Evolutionary conservation across 2,888 invertebrate species (phyloP), one percentile per base, ranked within the genome.

Genomic region (Epirrhoe alternata): DNA sequence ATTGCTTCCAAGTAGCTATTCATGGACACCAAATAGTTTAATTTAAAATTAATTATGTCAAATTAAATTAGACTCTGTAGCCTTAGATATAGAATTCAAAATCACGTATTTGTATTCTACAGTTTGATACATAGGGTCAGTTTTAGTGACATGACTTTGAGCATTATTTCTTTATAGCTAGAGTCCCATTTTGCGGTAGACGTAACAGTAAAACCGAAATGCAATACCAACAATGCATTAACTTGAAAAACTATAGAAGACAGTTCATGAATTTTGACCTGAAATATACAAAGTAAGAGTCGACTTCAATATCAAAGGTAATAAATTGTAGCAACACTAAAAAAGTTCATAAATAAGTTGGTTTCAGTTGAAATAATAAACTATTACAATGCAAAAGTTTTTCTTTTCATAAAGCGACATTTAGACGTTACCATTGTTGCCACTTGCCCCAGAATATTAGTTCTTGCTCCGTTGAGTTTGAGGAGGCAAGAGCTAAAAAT

Each of bases 141-240:
- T 45, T 60, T 38, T 42, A 61, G 54, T 54, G 54, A 16, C 10
- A 31, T n/a, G 53, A 38, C 7, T 24, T 6, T 24, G 24, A 4
- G 30, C 17, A 54, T 61, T 56, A 47, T 57, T 56, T 51, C 31
- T 54, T 61, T 45, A 24, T 24, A 33, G 51, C 51, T 49, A 58
- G 58, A 62, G 61, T 56, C 33, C 65, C 64, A 63, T 69, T 69
- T 69, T 68, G 66, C 53, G 60, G 68, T 68, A 59, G 67, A 59
- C 53, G 51, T 66, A 61, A 68, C 67, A 64, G 67, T 64, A 66
- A 70, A 70, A 69, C 68, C 58, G 68, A 64, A 68, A 70, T 70
- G 72, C 72, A 70, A 70, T 67, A 70, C 69, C 66, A 59, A 68
- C 53, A 61, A 61, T 72, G 70, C 73, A 74, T 74, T 74, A 72